These are phyloP conservation scores for Cyprinella venusta DNA, from an alignment of 2,797 vertebrate genomes.

Conservation along the genomic window DNA sequence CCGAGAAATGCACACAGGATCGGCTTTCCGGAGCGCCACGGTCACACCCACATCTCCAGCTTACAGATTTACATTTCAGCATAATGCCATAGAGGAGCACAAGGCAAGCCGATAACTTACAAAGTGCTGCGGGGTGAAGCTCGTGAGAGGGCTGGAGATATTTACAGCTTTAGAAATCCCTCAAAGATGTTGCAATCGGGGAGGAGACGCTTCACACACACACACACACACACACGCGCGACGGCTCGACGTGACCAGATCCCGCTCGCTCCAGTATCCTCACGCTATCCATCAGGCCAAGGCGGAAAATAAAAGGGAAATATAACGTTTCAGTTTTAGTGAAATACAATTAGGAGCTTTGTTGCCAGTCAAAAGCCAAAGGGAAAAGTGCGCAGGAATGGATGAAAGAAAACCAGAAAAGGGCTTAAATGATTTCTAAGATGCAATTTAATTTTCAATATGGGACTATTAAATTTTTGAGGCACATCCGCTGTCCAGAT, in stretches of 20 bases:
- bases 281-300: constrained; percentile 69
- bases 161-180: constrained; percentile 85
- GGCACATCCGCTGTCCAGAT: constrained; percentile 77
- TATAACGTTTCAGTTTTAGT: constrained; percentile 57
- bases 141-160: constrained; percentile 85
- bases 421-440: constrained; percentile 76
- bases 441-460: constrained; percentile 85
- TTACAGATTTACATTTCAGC: constrained; percentile 85
- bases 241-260: constrained; percentile 78
- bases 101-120: constrained; percentile 86
- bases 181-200: constrained; percentile 81
- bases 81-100: constrained; percentile 85
- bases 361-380: constrained; percentile 61
- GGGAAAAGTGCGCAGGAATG: constrained; percentile 47
- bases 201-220: constrained; percentile 76
- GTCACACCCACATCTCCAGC: constrained; percentile 83
- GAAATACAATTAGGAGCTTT: constrained; percentile 68
- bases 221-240: too few relatives aligned
- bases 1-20: constrained; percentile 66
- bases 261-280: constrained; percentile 79
- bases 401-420: constrained; percentile 63
- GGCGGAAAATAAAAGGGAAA: not conserved
- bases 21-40: constrained; percentile 79
- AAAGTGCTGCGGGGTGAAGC: constrained; percentile 85
- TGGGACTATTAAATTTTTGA: constrained; percentile 79